Base-by-base conservation (phyloP, 2,113 vertebrate species). In the Crotalus horridus region DNA sequence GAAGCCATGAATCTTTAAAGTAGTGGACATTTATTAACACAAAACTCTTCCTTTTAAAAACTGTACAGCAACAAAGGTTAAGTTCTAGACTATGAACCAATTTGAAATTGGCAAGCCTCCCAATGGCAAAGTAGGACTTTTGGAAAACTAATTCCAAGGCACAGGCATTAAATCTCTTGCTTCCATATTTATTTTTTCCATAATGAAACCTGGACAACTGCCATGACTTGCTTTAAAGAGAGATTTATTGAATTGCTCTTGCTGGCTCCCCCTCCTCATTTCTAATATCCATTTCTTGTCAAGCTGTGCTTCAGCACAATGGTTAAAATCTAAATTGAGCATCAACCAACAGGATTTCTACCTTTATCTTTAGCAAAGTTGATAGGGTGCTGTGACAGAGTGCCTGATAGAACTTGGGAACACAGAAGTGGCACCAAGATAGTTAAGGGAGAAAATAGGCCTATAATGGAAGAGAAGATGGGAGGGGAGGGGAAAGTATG, bases 1-100 rank as follows among this genome's bases (percentile, higher is more conserved):
- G n/a, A 24, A 91, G 90, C 69, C 69, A 91, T 81, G 90, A 91
- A 85, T 91, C 48, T 55, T 91, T 69, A 91, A 91, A 91, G 48
- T 55, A 85, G 61, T 90, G 48, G 89, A 74, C 48, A 55, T 91
- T 91, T 91, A 90, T 90, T 54, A 74, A 55, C 33, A 55, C 69
- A 91, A 81, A 81, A 43, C 64, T 39, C 61, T 54, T 69, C 51
- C 81, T 69, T 69, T n/a, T 69, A 90, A 90, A 90, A 61, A 69
- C 29, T 74, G 64, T n/a, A 64, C 51, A 39, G 89, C 20, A 90
- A 54, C 89, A 90, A 69, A 54, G 48, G 89, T 90, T 90, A 90
- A 90, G n/a, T 51, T 24, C 33, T 81, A 81, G 51, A 54, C 48
- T 21, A 54, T 53, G n/a, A 33, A 69, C 89, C 89, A 90, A 81